These are phyloP conservation scores for Chionodraco myersi DNA, from an alignment of 2,113 vertebrate genomes.

Conservation along the genomic window DNA sequence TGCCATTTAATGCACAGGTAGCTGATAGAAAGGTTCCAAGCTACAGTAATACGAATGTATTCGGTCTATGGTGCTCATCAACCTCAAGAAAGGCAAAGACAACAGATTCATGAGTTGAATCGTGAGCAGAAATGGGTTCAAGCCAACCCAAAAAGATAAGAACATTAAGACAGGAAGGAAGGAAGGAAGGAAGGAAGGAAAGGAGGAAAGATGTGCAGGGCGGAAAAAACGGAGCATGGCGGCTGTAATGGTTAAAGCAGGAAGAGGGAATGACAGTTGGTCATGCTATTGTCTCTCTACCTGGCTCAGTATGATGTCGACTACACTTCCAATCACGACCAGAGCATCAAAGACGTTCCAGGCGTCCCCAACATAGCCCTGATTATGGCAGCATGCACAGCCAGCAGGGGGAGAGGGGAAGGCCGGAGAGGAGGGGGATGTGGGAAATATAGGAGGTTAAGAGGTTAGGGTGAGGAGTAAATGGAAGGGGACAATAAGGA, in stretches of 20 bases:
- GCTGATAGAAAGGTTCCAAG: not conserved
- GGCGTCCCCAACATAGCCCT: slow-evolving; percentile 99
- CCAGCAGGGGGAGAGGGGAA: slow-evolving; percentile 63
- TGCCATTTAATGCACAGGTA: not conserved
- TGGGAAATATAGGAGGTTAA: slow-evolving; percentile 27
- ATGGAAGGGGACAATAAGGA: slow-evolving; percentile 12
- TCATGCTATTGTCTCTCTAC: slow-evolving; percentile 90
- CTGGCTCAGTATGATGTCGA: slow-evolving; percentile 99
- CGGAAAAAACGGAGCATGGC: slow-evolving; percentile 29
- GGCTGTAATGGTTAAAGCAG: slow-evolving; percentile 35
- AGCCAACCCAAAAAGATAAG: slow-evolving; percentile 14
- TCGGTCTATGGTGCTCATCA: slow-evolving; percentile 36
- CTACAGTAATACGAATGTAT: not conserved
- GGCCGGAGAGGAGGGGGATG: slow-evolving; percentile 13
- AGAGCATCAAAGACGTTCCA: slow-evolving; percentile 99
- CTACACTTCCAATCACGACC: slow-evolving; percentile 99
- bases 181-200: not conserved
- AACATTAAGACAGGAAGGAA: slow-evolving; percentile 38
- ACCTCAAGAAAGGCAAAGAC: not conserved
- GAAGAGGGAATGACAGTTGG: slow-evolving; percentile 67
- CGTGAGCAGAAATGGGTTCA: slow-evolving; percentile 30
- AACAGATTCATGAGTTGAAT: not conserved
- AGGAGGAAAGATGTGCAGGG: slow-evolving; percentile 29
- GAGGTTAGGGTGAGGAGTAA: slow-evolving; percentile 27
- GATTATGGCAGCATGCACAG: slow-evolving; percentile 87